phyloP scores from a whole-genome alignment of 2,888 invertebrate species.

The Agrilus cyanescens region DNA sequence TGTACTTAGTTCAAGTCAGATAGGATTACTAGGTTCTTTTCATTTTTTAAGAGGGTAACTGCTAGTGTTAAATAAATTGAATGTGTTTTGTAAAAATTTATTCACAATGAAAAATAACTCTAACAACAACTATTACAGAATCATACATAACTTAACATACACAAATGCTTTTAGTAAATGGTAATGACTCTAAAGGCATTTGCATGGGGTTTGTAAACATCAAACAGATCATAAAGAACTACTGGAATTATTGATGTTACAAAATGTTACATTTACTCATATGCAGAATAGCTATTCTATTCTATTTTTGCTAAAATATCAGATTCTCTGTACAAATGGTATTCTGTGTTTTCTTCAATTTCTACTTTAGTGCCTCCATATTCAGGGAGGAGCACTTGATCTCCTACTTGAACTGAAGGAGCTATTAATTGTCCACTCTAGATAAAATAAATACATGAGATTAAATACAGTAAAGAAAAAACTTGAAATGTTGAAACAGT shows the following conservation, averaged over 20 bases:
- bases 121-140: neutral
- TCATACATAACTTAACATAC: constrained; percentile 2
- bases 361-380: constrained; percentile 96
- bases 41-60: too few relatives aligned
- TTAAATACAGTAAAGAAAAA: too few relatives aligned
- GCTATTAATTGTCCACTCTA: constrained; percentile 74
- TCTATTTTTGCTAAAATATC: constrained; percentile 93
- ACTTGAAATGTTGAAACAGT: too few relatives aligned
- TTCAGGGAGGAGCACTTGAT: constrained; percentile 91
- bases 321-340: constrained; percentile 86
- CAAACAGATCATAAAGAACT: constrained; percentile 4
- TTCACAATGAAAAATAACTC: constrained; percentile 4
- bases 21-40: too few relatives aligned
- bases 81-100: too few relatives aligned
- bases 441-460: constrained; percentile 19
- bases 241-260: constrained; percentile 1
- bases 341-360: constrained; percentile 82
- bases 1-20: too few relatives aligned
- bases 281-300: constrained; percentile 20
- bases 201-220: constrained; percentile 2
- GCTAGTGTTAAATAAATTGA: too few relatives aligned
- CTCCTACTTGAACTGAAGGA: constrained; percentile 77
- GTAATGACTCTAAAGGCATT: constrained; percentile 7
- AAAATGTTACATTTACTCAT: constrained; percentile 1
- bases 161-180: constrained; percentile 5